Base-by-base conservation (phyloP, 2,888 invertebrate genomes). In the Acleris emargana region DNA sequence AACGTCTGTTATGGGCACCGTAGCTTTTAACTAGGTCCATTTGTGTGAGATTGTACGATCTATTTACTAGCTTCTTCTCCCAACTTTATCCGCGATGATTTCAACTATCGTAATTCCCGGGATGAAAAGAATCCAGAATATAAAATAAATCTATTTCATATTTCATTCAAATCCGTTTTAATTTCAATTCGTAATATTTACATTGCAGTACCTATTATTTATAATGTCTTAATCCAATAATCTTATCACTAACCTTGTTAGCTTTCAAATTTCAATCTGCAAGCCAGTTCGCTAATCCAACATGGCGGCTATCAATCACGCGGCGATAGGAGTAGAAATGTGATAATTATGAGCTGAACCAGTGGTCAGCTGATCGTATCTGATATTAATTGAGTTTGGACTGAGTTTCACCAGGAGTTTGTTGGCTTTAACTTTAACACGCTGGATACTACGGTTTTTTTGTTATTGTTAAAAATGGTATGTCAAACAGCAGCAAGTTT, bases 201-300 rank as follows among this genome's bases (percentile, higher is more conserved):
- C 0, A 25, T 25, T 6, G 25, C 11, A 32, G 2, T 32, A 32
- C n/a, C n/a, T 11, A 11, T 11, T 11, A 25, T 32, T 32, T 32
- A 32, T 13, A 38, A 38, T 11, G 11, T 17, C n/a, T 38, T 38
- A 25, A 32, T 18, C 25, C 18, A 55, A 50, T 49, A 58, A 18
- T n/a, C 20, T 62, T 62, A 57, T 57, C 50, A 57, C 11, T 22
- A 47, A 47, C 54, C 62, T 62, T 49, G 62, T 62, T 62, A 57
- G 55, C 62, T 62, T 62, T 62, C 62, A 28, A 62, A 55, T 42
- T 54, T 42, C 54, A 42, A 54, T 42, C 42, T 38, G 42, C 32
- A 18, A 52, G 16, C 54, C 54, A 42, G 54, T 54, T 42, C 54
- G 49, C 18, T 32, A 28, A 20, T 32, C 49, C 38, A 43, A 20